These are phyloP conservation scores for Aelia acuminata DNA, from an alignment of 2,888 invertebrate species.

Conservation along the genomic window DNA sequence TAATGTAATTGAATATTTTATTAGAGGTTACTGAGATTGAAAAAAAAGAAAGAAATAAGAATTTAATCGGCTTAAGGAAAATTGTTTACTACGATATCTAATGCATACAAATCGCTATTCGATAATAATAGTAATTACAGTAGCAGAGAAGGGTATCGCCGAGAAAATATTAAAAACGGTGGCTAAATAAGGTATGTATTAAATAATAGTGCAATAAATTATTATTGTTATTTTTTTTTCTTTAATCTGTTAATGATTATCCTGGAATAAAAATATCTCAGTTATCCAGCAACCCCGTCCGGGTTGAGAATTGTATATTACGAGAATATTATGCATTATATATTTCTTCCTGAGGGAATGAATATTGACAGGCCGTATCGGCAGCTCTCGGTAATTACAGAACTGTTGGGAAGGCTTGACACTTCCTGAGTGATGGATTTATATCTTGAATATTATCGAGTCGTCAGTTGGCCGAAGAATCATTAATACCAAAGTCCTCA, in stretches of 20 bases:
- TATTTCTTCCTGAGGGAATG: not conserved
- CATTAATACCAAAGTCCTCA: not conserved
- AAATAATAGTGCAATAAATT: not conserved
- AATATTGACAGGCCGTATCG: not conserved
- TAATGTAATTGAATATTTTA: not conserved
- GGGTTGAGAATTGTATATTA: too few relatives aligned
- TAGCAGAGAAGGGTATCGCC: not conserved
- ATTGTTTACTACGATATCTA: not conserved
- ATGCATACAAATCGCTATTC: not conserved
- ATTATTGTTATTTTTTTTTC: not conserved
- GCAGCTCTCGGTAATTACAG: not conserved
- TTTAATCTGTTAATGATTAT: not conserved
- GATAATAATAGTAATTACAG: not conserved
- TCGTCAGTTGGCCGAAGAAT: not conserved
- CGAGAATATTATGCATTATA: too few relatives aligned
- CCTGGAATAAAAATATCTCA: slow-evolving; percentile 2
- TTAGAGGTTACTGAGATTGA: too few relatives aligned
- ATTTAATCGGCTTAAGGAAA: too few relatives aligned
- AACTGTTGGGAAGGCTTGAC: slow-evolving; percentile 7
- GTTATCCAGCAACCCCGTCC: not conserved
- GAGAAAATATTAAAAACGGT: not conserved
- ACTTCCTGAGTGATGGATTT: not conserved
- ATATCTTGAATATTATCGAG: not conserved
- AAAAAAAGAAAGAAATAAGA: not conserved
- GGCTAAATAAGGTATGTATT: not conserved